Evolutionary conservation across 2,888 invertebrate genomes (phyloP).

Genomic region (Sinopyrophorus schimmeli): DNA sequence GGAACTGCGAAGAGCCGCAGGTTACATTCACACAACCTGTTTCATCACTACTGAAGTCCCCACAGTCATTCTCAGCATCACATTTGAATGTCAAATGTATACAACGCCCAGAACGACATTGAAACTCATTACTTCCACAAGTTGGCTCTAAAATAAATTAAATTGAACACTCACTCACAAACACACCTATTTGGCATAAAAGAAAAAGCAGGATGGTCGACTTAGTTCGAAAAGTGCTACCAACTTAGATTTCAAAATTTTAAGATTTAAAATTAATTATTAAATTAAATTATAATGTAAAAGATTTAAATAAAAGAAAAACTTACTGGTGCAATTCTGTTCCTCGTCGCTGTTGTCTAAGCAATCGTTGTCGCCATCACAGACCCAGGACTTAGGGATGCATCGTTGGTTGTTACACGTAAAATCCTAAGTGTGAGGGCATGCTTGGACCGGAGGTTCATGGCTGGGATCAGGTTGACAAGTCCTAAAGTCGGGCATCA

Average conservation of each 20-base stretch:
- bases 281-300: no score
- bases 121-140: conserved; percentile 87
- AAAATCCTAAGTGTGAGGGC: conserved; percentile 91
- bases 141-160: conserved; percentile 73
- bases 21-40: conserved; percentile 89
- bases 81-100: conserved; percentile 90
- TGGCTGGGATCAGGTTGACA: conserved; percentile 82
- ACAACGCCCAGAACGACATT: conserved; percentile 90
- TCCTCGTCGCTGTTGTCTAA: conserved; percentile 94
- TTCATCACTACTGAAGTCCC: conserved; percentile 94
- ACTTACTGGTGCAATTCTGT: conserved; percentile 89
- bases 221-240: no score
- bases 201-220: no score
- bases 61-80: conserved; percentile 95
- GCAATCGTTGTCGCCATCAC: conserved; percentile 96
- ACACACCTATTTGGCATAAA: no score
- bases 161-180: no score
- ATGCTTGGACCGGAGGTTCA: conserved; percentile 86
- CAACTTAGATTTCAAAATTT: no score
- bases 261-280: no score
- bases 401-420: conserved; percentile 91
- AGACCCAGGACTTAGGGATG: conserved; percentile 92
- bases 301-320: no score
- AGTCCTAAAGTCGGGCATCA: conserved; percentile 68
- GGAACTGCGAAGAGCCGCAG: conserved; percentile 88